These are phyloP conservation scores for Cichlasoma orientale DNA, from an alignment of 2,797 vertebrate species.

Conservation along the genomic window DNA sequence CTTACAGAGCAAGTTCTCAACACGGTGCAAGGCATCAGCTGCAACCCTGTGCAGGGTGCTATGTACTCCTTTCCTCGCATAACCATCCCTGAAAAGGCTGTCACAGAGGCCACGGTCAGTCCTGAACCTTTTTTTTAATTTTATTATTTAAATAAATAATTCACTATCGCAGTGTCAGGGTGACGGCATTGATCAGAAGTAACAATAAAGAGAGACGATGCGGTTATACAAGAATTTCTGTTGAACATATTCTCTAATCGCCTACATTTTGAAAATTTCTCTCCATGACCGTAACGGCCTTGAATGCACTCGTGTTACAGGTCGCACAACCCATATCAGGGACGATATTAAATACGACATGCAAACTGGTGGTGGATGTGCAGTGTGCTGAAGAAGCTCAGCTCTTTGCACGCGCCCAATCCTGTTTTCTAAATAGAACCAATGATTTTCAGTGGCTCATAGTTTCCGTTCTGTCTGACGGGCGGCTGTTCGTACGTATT, in stretches of 20 bases:
- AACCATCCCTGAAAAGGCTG: constrained; percentile 82
- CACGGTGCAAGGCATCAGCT: constrained; percentile 84
- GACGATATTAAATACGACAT: background rate
- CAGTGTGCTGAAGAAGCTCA: background rate
- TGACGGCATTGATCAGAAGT: background rate
- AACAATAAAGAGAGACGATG: background rate
- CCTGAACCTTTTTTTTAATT: background rate
- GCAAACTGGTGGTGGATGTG: background rate
- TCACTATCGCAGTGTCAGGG: background rate
- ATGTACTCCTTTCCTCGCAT: constrained; percentile 91
- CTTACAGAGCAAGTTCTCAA: constrained; percentile 89
- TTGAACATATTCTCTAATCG: background rate
- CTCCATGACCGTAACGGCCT: background rate
- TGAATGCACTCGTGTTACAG: background rate
- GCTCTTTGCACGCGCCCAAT: background rate
- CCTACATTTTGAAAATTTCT: background rate
- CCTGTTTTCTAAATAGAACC: constrained; percentile 47
- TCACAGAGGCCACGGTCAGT: constrained; percentile 85
- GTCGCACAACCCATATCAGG: background rate
- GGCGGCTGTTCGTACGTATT: constrained; percentile 28
- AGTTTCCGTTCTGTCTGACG: constrained; percentile 34
- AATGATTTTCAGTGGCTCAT: constrained; percentile 67
- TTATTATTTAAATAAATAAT: background rate
- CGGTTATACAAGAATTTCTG: background rate
- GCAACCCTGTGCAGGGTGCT: constrained; percentile 92